Base-by-base conservation (phyloP, 2,797 vertebrate species). In the Anas georgica region DNA sequence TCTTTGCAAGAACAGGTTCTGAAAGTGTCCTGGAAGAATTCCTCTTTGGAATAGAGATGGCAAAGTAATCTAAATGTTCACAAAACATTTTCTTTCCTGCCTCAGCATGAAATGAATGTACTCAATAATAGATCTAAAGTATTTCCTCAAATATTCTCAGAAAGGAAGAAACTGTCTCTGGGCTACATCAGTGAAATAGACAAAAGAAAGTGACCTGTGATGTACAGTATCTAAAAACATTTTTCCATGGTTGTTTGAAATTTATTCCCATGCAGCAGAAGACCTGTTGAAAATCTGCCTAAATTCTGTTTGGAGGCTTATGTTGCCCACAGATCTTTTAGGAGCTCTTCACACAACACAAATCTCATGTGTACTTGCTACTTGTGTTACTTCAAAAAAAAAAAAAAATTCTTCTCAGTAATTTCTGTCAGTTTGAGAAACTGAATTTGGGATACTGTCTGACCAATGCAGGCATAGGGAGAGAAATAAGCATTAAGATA, bases 51-150 rank as follows among this genome's bases (percentile, higher is more conserved):
- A 86, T n/a, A 41, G 55, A 94, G 86, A 90, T 39, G 25, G 43
- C 33, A 93, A 90, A 91, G 23, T 56, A 86, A 74, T 86, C 79
- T 82, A 78, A 60, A 45, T 72, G 45, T 75, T 88, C 77, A 82
- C 52, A 90, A 90, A 91, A 85, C 3, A 23, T 93, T 80, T 91
- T 84, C n/a, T 85, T 86, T 62, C 75, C 83, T 91, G 81, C 6
- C 22, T 82, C 37, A 72, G 58, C 33, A 69, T 66, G 54, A 90
- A 93, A 88, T 54, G 93, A 85, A 93, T 62, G 45, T 25, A 78
- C 77, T 74, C 54, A 92, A 21, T 64, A 67, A 80, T 21, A 74
- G 37, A 77, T 58, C 31, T 74, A 33, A 82, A 77, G n/a, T 39
- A 55, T 83, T 87, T 85, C 4, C 45, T 93, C 63, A 88, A 60